A percentile compares a stretch with the other conserved stretches of the same genome.
phyloP scores from a whole-genome alignment of 1,140 invertebrate genomes.

The Penaeus vannamei region DNA sequence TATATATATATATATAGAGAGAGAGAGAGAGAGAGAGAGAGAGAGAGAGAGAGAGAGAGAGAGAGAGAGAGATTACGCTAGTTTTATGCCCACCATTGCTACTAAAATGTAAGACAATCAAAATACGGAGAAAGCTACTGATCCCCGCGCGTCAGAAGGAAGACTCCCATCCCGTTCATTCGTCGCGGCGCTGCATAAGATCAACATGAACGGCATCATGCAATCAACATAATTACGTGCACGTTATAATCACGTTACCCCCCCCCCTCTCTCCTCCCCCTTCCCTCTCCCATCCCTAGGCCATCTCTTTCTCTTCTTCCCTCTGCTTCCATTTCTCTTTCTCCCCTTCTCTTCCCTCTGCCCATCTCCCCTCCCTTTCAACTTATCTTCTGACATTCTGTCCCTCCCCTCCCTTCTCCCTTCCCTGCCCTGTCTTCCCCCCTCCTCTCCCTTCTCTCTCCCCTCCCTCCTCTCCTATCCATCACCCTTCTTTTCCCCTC shows the following conservation, averaged over 20 bases:
- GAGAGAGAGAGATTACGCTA: neutral
- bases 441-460: neutral
- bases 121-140: neutral
- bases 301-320: neutral
- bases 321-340: neutral
- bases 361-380: neutral
- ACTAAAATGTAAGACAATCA: neutral
- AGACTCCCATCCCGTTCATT: too few relatives aligned
- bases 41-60: neutral
- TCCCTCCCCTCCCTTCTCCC: neutral
- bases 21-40: too few relatives aligned
- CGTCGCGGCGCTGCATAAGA: too few relatives aligned
- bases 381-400: too few relatives aligned
- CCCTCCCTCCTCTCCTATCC: neutral
- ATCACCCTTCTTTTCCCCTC: neutral
- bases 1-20: conserved; percentile 10
- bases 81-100: too few relatives aligned
- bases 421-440: too few relatives aligned
- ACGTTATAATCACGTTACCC: neutral
- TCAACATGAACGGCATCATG: too few relatives aligned
- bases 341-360: neutral
- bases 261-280: neutral
- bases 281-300: neutral
- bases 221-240: too few relatives aligned
- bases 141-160: too few relatives aligned